Evolutionary conservation across 2,888 invertebrate species (phyloP).

Genomic region (Allygus modestus): DNA sequence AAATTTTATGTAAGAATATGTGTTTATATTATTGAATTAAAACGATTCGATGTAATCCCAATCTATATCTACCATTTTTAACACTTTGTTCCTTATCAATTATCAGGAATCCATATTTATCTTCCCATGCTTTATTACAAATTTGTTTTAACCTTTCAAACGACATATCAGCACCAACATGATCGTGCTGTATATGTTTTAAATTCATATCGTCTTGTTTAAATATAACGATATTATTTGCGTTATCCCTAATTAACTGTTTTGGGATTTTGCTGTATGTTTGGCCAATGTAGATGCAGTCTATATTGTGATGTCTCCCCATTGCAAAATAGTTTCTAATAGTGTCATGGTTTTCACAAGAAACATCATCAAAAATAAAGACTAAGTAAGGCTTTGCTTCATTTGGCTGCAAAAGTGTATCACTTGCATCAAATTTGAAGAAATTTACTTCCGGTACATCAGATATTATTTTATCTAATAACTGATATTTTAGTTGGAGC

Average conservation of each 20-base stretch:
- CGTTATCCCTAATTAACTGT: constrained; percentile 73
- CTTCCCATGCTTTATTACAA: constrained; percentile 72
- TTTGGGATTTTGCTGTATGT: constrained; percentile 70
- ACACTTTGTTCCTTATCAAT: constrained; percentile 69
- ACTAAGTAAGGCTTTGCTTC: constrained; percentile 53
- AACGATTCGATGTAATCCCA: constrained; percentile 70
- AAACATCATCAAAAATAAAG: constrained; percentile 58
- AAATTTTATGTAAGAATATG: background rate
- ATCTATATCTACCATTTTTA: constrained; percentile 71
- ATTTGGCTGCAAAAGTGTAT: constrained; percentile 27
- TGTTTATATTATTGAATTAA: background rate
- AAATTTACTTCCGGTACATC: constrained; percentile 16
- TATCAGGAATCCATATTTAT: constrained; percentile 62
- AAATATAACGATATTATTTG: constrained; percentile 72
- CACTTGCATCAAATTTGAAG: constrained; percentile 38
- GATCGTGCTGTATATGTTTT: constrained; percentile 69
- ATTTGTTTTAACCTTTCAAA: constrained; percentile 70
- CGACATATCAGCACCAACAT: constrained; percentile 62
- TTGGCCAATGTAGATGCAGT: constrained; percentile 48
- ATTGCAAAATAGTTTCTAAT: constrained; percentile 53
- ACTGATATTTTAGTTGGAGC: constrained; percentile 56
- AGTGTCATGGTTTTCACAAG: constrained; percentile 57
- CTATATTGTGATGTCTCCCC: constrained; percentile 56
- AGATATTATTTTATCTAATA: constrained; percentile 41
- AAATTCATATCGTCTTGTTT: constrained; percentile 73